phyloP scores from a whole-genome alignment of 2,113 vertebrate genomes.

The Poicephalus meyeri region DNA sequence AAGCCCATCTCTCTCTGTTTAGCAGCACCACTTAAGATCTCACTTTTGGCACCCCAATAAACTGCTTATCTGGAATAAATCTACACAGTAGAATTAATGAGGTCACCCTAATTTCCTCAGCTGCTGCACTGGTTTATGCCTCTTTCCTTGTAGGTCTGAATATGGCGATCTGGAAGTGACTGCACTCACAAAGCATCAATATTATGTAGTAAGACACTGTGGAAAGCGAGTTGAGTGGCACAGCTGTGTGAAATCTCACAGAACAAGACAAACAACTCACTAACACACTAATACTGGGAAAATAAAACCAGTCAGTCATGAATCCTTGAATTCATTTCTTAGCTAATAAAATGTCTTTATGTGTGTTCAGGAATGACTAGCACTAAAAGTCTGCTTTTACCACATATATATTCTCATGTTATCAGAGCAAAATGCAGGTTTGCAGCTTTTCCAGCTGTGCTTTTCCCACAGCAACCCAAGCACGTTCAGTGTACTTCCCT shows the following conservation, averaged over 20 bases:
- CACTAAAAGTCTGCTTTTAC: neutral
- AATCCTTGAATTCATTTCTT: neutral
- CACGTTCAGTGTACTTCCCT: constrained; percentile 34
- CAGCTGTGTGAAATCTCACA: neutral
- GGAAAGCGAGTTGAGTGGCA: neutral
- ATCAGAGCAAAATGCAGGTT: neutral
- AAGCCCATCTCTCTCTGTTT: neutral
- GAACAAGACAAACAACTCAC: neutral
- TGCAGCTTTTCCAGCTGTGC: constrained; percentile 65
- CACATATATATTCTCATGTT: neutral
- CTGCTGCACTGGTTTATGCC: neutral
- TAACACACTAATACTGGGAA: neutral
- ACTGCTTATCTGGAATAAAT: neutral
- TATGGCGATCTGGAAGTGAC: neutral
- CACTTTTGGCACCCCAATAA: neutral
- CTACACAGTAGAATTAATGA: neutral
- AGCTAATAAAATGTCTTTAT: neutral
- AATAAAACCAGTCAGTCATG: neutral
- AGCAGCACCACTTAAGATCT: neutral
- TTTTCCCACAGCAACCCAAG: constrained; percentile 67
- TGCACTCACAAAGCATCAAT: neutral
- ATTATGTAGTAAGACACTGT: neutral
- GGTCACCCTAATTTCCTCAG: neutral
- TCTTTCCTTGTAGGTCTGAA: neutral
- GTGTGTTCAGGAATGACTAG: neutral